Percentiles rank a stretch among this genome's conserved stretches.
Conservation (phyloP, 2,113 vertebrate genomes). For the Thymallus thymallus region DNA sequence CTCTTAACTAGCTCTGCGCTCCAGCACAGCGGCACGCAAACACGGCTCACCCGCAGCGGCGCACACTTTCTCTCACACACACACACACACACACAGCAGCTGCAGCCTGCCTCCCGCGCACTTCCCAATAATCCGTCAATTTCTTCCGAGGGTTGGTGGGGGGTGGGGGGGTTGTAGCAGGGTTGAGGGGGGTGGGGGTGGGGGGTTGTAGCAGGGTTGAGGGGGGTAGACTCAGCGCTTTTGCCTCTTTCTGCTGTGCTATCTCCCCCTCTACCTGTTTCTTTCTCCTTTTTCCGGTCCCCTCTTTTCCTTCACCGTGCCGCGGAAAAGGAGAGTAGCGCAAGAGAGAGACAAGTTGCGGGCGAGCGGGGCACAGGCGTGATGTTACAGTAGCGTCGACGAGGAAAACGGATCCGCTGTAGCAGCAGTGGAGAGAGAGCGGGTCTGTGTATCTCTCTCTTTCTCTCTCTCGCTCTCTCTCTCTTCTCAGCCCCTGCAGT, state of each 20-base stretch:
- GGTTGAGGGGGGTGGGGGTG: no score
- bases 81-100: slow-evolving; percentile 49
- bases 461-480: not conserved
- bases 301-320: not conserved
- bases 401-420: slow-evolving; percentile 71
- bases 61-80: no score
- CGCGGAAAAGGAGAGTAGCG: slow-evolving; percentile 33
- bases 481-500: slow-evolving; percentile 49
- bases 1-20: slow-evolving; percentile 71
- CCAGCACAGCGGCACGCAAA: slow-evolving; percentile 61
- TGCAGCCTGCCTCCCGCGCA: slow-evolving; percentile 74
- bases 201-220: no score
- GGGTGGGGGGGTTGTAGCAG: no score
- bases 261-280: slow-evolving; percentile 43
- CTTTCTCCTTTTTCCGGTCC: not conserved
- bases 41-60: slow-evolving; percentile 38
- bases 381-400: slow-evolving; percentile 70
- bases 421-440: slow-evolving; percentile 66
- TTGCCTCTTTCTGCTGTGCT: no score
- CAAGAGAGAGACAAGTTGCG: slow-evolving; percentile 34
- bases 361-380: slow-evolving; percentile 62
- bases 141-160: slow-evolving; percentile 64
- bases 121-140: slow-evolving; percentile 79
- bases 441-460: slow-evolving; percentile 29
- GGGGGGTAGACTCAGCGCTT: no score